These are phyloP conservation scores for Crotophaga sulcirostris DNA, from an alignment of 2,113 vertebrate genomes.

Conservation along the genomic window DNA sequence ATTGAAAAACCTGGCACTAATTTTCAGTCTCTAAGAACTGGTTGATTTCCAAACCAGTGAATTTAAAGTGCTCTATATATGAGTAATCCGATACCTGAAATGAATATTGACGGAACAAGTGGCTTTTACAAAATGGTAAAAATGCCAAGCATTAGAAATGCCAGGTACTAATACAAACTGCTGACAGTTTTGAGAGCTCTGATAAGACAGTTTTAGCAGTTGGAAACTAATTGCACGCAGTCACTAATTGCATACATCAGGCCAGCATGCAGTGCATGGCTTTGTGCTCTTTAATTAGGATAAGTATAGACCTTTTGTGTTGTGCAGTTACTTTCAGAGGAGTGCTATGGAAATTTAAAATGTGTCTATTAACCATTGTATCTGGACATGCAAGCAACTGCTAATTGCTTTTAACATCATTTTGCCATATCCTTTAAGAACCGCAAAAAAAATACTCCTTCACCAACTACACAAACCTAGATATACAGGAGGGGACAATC, in stretches of 20 bases:
- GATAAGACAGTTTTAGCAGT: background rate
- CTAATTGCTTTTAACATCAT: background rate
- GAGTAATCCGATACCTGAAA: background rate
- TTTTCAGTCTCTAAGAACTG: background rate
- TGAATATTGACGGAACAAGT: background rate
- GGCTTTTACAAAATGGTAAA: background rate
- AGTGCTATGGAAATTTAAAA: background rate
- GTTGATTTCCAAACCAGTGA: background rate
- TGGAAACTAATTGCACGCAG: constrained; percentile 30
- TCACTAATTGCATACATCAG: background rate
- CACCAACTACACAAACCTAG: background rate
- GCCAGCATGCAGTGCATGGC: background rate
- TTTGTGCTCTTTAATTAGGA: constrained; percentile 45
- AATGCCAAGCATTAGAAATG: background rate
- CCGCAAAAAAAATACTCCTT: background rate
- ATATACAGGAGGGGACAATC: background rate
- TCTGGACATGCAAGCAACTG: background rate
- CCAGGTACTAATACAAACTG: background rate
- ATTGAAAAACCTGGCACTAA: background rate
- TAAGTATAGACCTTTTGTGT: background rate
- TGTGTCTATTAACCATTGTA: background rate
- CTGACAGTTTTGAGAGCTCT: background rate
- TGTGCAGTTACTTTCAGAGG: background rate
- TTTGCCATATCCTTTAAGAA: background rate
- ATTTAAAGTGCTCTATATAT: background rate